Evolutionary conservation across 2,797 vertebrate species (phyloP), one percentile per base, ranked within the genome.

Genomic region (Acanthurus tractus): DNA sequence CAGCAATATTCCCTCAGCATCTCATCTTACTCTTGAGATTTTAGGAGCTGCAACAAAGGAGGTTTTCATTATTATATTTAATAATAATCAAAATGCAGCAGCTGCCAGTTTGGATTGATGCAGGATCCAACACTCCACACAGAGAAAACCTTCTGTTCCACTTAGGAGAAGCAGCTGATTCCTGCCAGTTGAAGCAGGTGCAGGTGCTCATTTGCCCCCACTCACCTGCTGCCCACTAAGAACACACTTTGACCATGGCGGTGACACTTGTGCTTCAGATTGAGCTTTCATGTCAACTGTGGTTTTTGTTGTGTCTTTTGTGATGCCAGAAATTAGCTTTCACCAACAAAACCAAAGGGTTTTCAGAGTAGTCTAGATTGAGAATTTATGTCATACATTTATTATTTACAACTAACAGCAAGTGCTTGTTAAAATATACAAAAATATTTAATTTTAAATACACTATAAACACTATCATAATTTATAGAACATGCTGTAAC

Each of bases 91-190:
- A 87, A 84, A 90, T 72, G 63, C 74, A 77, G 70, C 88, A 83
- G 83, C 79, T 91, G 90, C 76, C 83, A 87, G 44, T 79, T 40
- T 84, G 87, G 81, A 82, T 79, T 81, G 85, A 83, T 83, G 81
- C 70, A 71, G 83, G 79, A 85, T 73, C 86, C 76, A 75, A 52
- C 67, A 20, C 70, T 61, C 25, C 81, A 76, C 79, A 80, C 74
- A 55, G 76, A 79, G 72, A 54, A 73, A 89, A 84, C 87, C 83
- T 63, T 67, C 81, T 88, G 84, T 54, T 82, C 67, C 63, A 63
- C 54, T 88, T 66, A 76, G 76, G 42, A 78, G 58, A 38, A 67
- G 50, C 73, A 72, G 65, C 76, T 79, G 76, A 87, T 78, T 90
- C 77, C 75, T 85, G 81, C 83, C 78, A 84, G 72, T 80, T 85